phyloP scores from a whole-genome alignment of 2,113 vertebrate species.

The Oceanodroma tethys region DNA sequence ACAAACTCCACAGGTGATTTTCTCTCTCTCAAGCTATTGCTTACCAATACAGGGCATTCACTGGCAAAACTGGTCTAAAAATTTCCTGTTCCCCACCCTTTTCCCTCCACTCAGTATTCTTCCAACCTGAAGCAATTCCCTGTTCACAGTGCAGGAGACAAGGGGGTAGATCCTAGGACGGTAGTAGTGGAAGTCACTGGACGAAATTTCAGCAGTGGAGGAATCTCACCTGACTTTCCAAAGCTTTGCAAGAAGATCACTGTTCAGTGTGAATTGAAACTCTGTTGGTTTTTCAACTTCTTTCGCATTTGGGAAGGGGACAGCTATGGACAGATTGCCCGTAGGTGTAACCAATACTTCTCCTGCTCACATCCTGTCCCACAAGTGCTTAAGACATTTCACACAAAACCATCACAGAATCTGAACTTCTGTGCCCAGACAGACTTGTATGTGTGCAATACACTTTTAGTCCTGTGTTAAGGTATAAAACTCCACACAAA shows the following conservation, averaged over 20 bases:
- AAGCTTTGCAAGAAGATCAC: neutral
- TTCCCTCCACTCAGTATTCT: neutral
- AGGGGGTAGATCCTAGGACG: neutral
- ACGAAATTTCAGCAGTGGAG: neutral
- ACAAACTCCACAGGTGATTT: neutral
- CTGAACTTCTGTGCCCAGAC: neutral
- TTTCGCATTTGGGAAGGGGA: neutral
- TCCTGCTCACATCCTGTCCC: neutral
- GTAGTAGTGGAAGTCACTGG: neutral
- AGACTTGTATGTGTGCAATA: neutral
- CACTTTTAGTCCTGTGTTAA: constrained; percentile 28
- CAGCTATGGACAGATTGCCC: neutral
- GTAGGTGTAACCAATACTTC: neutral
- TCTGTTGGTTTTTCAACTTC: neutral
- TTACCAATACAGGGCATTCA: neutral
- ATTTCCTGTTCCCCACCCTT: neutral
- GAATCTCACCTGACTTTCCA: neutral
- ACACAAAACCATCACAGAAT: neutral
- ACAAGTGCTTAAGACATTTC: neutral
- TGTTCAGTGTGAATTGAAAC: neutral
- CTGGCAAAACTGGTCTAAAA: neutral
- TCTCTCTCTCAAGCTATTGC: neutral
- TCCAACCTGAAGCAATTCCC: neutral
- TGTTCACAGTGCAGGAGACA: neutral
- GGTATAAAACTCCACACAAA: neutral